Evolutionary conservation across 2,888 invertebrate species (phyloP).

Genomic region (Sabatieria punctata): DNA sequence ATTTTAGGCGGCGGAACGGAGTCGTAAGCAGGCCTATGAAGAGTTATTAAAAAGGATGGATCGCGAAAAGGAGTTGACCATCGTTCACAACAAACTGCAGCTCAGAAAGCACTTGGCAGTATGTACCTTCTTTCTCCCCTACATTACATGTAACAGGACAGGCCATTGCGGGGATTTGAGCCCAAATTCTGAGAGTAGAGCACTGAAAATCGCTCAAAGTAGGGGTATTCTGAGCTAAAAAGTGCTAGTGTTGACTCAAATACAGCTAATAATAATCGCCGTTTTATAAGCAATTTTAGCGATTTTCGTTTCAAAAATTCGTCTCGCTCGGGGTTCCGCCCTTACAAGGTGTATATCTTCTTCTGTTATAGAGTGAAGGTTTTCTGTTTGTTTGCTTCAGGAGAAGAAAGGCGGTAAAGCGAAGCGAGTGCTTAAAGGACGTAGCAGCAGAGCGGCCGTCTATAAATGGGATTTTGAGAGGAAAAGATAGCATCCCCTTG

Average conservation of each 20-base stretch:
- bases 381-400: background rate
- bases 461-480: conserved; percentile 27
- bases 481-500: conserved; percentile 16
- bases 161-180: background rate
- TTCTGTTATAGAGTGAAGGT: too few species aligned
- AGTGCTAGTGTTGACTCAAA: too few species aligned
- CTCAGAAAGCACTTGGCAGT: conserved; percentile 9
- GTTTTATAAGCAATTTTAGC: too few species aligned
- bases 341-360: too few species aligned
- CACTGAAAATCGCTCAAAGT: too few species aligned
- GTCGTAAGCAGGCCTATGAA: conserved; percentile 19
- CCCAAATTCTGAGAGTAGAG: conserved; percentile 11
- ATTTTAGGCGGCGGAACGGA: conserved; percentile 18
- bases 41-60: conserved; percentile 24
- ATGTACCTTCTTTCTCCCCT: too few species aligned
- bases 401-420: conserved; percentile 15
- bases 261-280: too few species aligned
- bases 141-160: background rate
- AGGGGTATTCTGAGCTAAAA: too few species aligned
- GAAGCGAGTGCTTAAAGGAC: conserved; percentile 18
- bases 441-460: conserved; percentile 18
- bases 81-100: conserved; percentile 23
- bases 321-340: too few species aligned
- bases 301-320: too few species aligned
- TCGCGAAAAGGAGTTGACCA: conserved; percentile 20